Base-by-base conservation (phyloP, 2,113 vertebrate species). In the Paracanthobrama guichenoti region DNA sequence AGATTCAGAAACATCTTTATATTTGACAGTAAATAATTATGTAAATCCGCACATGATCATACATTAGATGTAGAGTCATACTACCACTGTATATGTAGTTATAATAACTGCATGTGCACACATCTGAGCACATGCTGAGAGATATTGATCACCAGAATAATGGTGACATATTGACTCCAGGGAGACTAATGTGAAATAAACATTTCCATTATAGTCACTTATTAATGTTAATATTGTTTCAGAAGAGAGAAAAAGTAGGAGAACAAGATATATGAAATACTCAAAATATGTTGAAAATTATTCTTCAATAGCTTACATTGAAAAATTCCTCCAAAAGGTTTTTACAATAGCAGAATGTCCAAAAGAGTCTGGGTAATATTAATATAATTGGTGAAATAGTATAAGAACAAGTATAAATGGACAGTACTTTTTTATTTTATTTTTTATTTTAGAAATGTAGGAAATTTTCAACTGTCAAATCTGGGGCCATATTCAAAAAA, bases 1-100 rank as follows among this genome's bases (percentile, higher is more conserved):
- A 79, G n/a, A 20, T 59, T 71, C 24, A 59, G 48, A 79, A 66
- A 57, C 48, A 57, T 44, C 35, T 57, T 42, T 24, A 18, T 59
- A 28, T 71, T 59, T 55, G 48, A 82, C 42, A 26, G 42, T 73
- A 73, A 73, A 46, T 73, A 46, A 48, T 73, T 46, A 79, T 62
- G 76, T 26, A 60, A 80, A 79, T 79, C 55, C 9, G 31, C 59
- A 62, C 55, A 60, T 44, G 20, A 44, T 60, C 8, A 26, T 44
- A 78, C 22, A 31, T 31, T 31, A 31, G 31, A n/a, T n/a, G n/a
- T 44, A 14, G 11, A 46, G n/a, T 46, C 48, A 44, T 44, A n/a
- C n/a, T n/a, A n/a, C 11, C 22, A 2, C 2, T n/a, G 67, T 71
- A n/a, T 73, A 73, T 73, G 22, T 2, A 44, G 39, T 71, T 24